Evolutionary conservation across 2,888 invertebrate genomes (phyloP).

Genomic region (Imbricaverruca yamaguchii): DNA sequence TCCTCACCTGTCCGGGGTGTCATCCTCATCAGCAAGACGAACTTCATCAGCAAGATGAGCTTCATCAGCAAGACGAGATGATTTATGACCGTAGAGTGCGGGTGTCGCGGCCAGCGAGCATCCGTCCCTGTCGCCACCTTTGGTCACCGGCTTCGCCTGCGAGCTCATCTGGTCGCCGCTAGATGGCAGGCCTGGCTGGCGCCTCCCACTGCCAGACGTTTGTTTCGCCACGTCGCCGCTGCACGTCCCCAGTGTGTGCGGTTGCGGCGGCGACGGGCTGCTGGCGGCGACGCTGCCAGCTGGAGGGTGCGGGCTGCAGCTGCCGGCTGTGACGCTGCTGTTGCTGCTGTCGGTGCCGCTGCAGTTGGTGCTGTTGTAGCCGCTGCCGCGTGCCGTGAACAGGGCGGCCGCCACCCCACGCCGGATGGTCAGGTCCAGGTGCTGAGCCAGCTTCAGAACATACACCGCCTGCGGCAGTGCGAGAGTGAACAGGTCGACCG

Average conservation of each 20-base stretch:
- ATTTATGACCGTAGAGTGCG: no score
- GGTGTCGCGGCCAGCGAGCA: no score
- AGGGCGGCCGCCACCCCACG: conserved; percentile 29
- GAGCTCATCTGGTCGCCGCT: neutral
- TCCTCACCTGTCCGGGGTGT: no score
- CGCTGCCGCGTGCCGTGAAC: conserved; percentile 32
- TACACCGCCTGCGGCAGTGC: conserved; percentile 29
- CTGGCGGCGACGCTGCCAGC: no score
- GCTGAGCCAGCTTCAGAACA: conserved; percentile 31
- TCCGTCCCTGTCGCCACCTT: neutral
- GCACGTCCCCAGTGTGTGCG: no score
- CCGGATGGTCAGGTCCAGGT: conserved; percentile 30
- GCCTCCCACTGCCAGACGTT: no score
- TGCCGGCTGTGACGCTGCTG: conserved; percentile 29
- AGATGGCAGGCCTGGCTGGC: neutral
- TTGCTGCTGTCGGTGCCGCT: conserved; percentile 27
- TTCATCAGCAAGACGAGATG: no score
- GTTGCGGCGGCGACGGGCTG: no score
- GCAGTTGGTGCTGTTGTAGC: conserved; percentile 31
- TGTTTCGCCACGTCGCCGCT: no score
- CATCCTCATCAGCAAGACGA: no score
- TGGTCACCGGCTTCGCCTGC: neutral
- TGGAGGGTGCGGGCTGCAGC: conserved; percentile 2
- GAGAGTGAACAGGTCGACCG: no score
- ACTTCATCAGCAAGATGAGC: no score